Evolutionary conservation across 2,113 vertebrate species (phyloP).

Genomic region (Zosterops borbonicus): DNA sequence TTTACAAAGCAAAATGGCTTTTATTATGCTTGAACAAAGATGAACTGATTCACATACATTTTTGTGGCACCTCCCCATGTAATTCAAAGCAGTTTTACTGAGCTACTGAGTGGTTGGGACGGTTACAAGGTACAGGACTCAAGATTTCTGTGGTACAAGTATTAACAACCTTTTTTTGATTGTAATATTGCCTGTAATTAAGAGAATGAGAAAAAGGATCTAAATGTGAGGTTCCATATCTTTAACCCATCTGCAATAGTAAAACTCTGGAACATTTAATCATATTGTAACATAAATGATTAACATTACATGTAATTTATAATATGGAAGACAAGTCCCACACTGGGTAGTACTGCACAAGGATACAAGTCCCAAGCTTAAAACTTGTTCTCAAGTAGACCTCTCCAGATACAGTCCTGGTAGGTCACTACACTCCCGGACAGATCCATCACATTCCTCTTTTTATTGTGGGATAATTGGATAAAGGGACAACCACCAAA

Average conservation of each 20-base stretch:
- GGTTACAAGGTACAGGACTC: not conserved
- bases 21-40: slow-evolving; percentile 34
- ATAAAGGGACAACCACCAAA: not conserved
- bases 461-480: not conserved
- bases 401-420: not conserved
- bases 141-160: not conserved
- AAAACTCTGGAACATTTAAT: not conserved
- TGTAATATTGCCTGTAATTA: not conserved
- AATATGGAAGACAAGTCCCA: not conserved
- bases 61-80: not conserved
- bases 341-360: not conserved
- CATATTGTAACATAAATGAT: not conserved
- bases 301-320: not conserved
- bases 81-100: not conserved
- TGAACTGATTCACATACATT: slow-evolving; percentile 17
- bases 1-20: slow-evolving; percentile 64
- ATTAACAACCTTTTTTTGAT: not conserved
- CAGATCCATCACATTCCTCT: not conserved
- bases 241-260: not conserved
- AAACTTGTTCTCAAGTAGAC: not conserved
- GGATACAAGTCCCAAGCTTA: not conserved
- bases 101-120: not conserved
- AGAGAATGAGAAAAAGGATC: not conserved
- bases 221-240: not conserved
- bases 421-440: not conserved